A percentile compares a stretch with the other conserved stretches of the same genome.
phyloP scores from a whole-genome alignment of 2,797 vertebrate species.

The Amazonetta brasiliensis region DNA sequence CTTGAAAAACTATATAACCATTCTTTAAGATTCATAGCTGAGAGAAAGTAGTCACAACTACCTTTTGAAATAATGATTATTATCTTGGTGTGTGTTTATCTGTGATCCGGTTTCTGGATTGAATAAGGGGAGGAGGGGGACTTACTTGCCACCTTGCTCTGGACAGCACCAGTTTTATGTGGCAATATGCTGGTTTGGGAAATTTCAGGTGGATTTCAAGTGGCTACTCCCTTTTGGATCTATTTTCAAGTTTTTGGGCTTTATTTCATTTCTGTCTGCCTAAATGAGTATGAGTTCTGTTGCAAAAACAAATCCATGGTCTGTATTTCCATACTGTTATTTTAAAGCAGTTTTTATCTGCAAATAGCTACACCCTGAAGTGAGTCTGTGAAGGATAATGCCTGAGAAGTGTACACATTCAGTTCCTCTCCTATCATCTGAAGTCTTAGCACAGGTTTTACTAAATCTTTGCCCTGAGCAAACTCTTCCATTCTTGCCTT shows the following conservation, averaged over 20 bases:
- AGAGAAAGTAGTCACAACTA: background rate
- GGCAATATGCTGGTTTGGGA: background rate
- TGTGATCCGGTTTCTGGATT: background rate
- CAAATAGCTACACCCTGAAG: background rate
- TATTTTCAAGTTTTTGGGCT: fast-evolving
- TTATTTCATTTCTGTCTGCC: background rate
- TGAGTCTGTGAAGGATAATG: background rate
- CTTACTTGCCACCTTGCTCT: background rate
- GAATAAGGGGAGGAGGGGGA: background rate
- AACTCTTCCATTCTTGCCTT: background rate
- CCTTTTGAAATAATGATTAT: background rate
- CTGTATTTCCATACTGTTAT: background rate
- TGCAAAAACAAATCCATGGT: background rate
- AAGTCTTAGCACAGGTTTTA: background rate
- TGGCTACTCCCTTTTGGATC: background rate
- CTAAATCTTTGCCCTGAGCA: background rate
- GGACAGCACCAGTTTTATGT: background rate
- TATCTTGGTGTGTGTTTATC: background rate
- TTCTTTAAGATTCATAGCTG: background rate
- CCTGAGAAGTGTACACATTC: background rate
- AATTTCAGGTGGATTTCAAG: background rate
- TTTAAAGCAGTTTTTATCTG: background rate
- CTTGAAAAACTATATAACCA: background rate
- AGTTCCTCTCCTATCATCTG: background rate
- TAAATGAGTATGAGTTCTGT: fast-evolving